These are phyloP conservation scores for Anoplius nigerrimus DNA, from an alignment of 2,888 invertebrate genomes.

Conservation along the genomic window DNA sequence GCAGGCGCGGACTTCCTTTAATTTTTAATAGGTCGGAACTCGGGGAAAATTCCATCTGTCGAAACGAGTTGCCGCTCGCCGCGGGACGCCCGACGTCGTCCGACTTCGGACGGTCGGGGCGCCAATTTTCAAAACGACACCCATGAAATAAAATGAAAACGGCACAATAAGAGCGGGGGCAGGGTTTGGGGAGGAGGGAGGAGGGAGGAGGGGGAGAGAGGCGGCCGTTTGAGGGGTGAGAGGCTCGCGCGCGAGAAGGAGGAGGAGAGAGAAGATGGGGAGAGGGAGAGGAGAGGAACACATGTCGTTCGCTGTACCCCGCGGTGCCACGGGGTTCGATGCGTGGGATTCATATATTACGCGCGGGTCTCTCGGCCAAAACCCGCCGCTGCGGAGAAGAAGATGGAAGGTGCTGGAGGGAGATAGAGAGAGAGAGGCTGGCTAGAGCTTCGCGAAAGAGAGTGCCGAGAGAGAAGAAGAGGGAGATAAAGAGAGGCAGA, in stretches of 20 bases:
- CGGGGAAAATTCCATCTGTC: conserved; percentile 1
- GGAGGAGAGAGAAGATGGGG: conserved; percentile 31
- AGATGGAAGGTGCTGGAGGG: not conserved
- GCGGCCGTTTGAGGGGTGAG: no score
- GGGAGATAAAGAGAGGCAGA: conserved; percentile 40
- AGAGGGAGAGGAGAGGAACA: conserved; percentile 65
- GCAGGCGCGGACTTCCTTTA: not conserved
- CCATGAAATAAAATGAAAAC: conserved; percentile 31
- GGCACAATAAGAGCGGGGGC: not conserved
- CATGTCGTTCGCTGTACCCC: conserved; percentile 73
- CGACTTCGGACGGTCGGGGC: conserved; percentile 9
- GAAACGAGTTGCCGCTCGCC: not conserved
- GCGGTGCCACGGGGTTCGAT: conserved; percentile 69
- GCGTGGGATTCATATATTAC: conserved; percentile 74
- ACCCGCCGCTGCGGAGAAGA: conserved; percentile 38
- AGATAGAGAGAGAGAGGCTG: conserved; percentile 18
- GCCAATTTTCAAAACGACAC: conserved; percentile 37
- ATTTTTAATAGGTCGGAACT: not conserved
- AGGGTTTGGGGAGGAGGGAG: conserved; percentile 8
- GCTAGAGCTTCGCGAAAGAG: conserved; percentile 23
- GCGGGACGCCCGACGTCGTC: not conserved
- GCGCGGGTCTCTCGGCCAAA: conserved; percentile 61
- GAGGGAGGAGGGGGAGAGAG: conserved; percentile 19
- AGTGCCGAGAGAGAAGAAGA: conserved; percentile 28
- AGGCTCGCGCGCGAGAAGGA: no score